Conservation (phyloP, 2,888 invertebrate genomes). For the Standfussiana lucernea region DNA sequence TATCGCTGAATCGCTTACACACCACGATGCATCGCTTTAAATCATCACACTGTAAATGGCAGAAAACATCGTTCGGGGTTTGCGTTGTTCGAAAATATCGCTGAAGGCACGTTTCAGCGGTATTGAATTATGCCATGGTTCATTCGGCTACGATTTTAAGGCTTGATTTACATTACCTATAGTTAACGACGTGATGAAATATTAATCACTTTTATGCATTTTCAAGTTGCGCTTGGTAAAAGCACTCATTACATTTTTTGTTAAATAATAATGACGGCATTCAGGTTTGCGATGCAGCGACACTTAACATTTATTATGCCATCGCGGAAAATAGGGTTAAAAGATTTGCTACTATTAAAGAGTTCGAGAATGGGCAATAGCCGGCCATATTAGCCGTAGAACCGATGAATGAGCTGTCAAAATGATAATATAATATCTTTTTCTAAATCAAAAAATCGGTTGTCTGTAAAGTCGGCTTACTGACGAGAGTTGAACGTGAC, state of each 20-base stretch:
- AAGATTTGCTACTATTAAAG: not conserved
- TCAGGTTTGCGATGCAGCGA: not conserved
- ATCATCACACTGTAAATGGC: constrained; percentile 58
- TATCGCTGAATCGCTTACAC: constrained; percentile 43
- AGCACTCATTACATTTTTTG: constrained; percentile 13
- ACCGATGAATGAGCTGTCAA: not conserved
- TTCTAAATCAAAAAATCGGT: not conserved
- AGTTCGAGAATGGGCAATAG: too few species aligned
- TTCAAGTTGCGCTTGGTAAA: constrained; percentile 16
- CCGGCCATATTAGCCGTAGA: not conserved
- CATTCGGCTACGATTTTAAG: constrained; percentile 44
- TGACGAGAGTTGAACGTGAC: too few species aligned
- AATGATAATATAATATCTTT: not conserved
- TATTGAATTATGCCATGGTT: constrained; percentile 50
- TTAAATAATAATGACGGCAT: constrained; percentile 5
- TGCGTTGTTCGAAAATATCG: constrained; percentile 56
- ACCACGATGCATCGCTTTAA: constrained; percentile 57
- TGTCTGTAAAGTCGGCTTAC: too few species aligned
- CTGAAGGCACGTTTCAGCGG: constrained; percentile 58
- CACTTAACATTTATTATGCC: not conserved
- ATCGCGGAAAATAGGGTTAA: not conserved
- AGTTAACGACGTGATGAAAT: constrained; percentile 49
- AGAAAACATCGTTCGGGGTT: constrained; percentile 55
- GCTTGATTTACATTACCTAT: constrained; percentile 55
- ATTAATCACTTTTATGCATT: constrained; percentile 51